Base-by-base conservation (phyloP, 2,888 invertebrate species). In the Drosophila robusta region DNA sequence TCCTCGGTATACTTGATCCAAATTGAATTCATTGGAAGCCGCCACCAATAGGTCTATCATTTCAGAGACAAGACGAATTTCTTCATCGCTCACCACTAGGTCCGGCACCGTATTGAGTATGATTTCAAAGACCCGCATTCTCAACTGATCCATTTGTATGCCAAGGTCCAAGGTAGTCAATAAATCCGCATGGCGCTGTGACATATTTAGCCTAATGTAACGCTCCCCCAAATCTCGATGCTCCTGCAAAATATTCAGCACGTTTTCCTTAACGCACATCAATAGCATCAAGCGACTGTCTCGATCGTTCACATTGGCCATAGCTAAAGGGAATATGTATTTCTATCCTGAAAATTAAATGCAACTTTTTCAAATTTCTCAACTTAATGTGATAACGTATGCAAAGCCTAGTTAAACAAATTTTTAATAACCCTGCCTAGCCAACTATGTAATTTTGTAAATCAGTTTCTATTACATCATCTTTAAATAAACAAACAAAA, bases 211-310 rank as follows among this genome's bases (percentile, higher is more conserved):
- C 4, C 12, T 41, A 1, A n/a, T 1, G 14, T 42, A 42, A 4
- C 6, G 32, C 8, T 6, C 12, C 0, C 42, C 42, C 34, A 58
- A n/a, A 4, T 0, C 1, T 1, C 42, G 41, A 52, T 58, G 58
- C 32, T 58, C 58, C 7, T 9, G 32, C 9, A 58, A 16, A 7
- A 41, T 47, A 26, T 24, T 62, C 8, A 26, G 1, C 6, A 62
- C 11, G 38, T 46, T 62, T 39, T 41, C 41, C 18, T 34, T 34
- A 2, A 18, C 8, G 9, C 9, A 34, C 1, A 18, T 9, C 34
- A 63, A 26, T 2, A 7, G 14, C n/a, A 32, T 42, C 7, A 42
- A 12, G 2, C 45, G 45, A 24, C 8, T 2, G 16, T 29, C n/a
- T n/a, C 22, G 38, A 2, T 16, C 22, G 1, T 24, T 22, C 2